A percentile compares a stretch with the other conserved stretches of the same genome.
Conservation (phyloP, 2,797 vertebrate species). For the Ctenosaura bakeri region DNA sequence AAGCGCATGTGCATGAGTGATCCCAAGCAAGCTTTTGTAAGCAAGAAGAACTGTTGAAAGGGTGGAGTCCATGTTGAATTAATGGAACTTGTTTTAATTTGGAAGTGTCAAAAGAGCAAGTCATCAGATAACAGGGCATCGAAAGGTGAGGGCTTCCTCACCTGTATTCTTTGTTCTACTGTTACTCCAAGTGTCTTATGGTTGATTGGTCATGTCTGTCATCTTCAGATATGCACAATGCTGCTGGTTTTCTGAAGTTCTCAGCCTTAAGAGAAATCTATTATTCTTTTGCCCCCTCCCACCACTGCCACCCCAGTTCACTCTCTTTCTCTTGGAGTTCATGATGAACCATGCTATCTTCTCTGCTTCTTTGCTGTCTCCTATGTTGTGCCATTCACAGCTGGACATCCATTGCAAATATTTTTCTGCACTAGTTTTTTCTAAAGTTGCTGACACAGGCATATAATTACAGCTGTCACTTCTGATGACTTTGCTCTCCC, state of each 20-base stretch:
- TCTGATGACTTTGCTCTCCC: not conserved
- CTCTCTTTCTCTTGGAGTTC: not conserved
- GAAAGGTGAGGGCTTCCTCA: too few species aligned
- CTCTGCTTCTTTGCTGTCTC: not conserved
- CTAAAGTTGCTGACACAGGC: constrained; percentile 9
- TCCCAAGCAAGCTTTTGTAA: too few species aligned
- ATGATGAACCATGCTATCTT: not conserved
- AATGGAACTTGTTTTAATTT: too few species aligned
- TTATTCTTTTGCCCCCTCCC: too few species aligned
- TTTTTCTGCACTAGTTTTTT: not conserved
- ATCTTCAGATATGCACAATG: not conserved
- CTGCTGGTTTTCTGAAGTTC: not conserved
- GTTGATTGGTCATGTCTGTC: not conserved
- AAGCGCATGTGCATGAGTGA: too few species aligned
- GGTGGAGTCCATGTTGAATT: too few species aligned
- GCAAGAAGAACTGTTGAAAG: too few species aligned
- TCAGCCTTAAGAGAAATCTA: not conserved
- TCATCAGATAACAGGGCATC: too few species aligned
- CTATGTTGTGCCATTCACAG: not conserved
- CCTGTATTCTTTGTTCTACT: not conserved
- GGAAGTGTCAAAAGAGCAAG: too few species aligned
- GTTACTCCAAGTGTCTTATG: not conserved
- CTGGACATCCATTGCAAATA: not conserved
- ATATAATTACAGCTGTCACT: not conserved
- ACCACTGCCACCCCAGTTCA: too few species aligned